Evolutionary conservation across 2,797 vertebrate genomes (phyloP).

Genomic region (Siniperca obscura): DNA sequence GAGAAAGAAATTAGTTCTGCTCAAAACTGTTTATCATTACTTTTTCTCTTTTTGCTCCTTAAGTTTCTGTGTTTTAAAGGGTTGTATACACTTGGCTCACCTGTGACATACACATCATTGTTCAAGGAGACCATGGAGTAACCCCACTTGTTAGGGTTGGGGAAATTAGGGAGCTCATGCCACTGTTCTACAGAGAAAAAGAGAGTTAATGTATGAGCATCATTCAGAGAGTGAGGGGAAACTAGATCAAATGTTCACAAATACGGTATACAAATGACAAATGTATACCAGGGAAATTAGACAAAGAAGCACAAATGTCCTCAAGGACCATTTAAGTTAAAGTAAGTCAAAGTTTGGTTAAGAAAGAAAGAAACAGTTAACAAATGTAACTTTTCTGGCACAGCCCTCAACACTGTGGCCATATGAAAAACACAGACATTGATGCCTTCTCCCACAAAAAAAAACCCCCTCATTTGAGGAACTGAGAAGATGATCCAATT

Average conservation of each 20-base stretch:
- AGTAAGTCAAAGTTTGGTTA: conserved; percentile 12
- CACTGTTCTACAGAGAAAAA: conserved; percentile 85
- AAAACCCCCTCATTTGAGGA: conserved; percentile 36
- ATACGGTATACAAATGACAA: conserved; percentile 13
- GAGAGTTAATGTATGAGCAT: background rate
- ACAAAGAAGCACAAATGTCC: conserved; percentile 5
- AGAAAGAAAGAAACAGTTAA: conserved; percentile 3
- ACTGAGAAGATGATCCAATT: conserved; percentile 59
- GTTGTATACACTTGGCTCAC: conserved; percentile 76
- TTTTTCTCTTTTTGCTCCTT: background rate
- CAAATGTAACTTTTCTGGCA: conserved; percentile 42
- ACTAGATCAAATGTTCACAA: conserved; percentile 13
- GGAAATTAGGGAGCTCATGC: conserved; percentile 94
- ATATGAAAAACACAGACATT: conserved; percentile 46
- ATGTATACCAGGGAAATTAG: conserved; percentile 17
- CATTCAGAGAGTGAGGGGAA: background rate
- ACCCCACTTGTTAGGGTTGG: conserved; percentile 98
- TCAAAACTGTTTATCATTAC: conserved; percentile 1
- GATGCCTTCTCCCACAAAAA: conserved; percentile 48
- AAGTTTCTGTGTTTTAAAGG: conserved; percentile 22
- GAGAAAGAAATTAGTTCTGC: conserved; percentile 13
- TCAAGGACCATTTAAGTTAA: background rate
- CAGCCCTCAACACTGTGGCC: background rate
- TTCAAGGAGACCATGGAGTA: conserved; percentile 93
- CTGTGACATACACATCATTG: conserved; percentile 95